Percentiles rank a stretch among this genome's conserved stretches.
phyloP scores from a whole-genome alignment of 2,888 invertebrate species.

The Drosophila colorata region DNA sequence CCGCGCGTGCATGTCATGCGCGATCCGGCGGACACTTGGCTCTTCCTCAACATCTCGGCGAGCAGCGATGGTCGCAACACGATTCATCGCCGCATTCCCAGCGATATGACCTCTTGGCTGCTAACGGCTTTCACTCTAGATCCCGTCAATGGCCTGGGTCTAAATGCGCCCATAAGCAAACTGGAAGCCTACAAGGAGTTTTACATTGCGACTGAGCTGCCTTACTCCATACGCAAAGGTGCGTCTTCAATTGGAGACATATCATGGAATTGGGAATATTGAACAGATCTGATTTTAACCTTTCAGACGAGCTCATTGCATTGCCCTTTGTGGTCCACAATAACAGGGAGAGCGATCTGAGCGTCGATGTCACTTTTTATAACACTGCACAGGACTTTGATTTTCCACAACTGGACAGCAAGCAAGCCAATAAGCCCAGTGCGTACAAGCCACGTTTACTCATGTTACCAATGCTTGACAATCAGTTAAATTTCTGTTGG shows the following conservation, averaged over 20 bases:
- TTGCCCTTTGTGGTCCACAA: conserved; percentile 95
- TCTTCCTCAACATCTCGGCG: conserved; percentile 92
- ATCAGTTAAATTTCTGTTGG: not conserved
- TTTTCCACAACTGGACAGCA: conserved; percentile 92
- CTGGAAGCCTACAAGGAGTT: conserved; percentile 92
- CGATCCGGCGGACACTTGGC: conserved; percentile 91
- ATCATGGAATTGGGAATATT: not conserved
- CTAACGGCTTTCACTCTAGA: conserved; percentile 93
- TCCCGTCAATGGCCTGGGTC: conserved; percentile 90
- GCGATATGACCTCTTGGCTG: conserved; percentile 93
- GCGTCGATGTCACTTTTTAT: conserved; percentile 93
- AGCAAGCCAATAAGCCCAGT: conserved; percentile 90
- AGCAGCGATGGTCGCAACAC: conserved; percentile 88
- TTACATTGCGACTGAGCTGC: conserved; percentile 93
- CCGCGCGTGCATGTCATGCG: conserved; percentile 92
- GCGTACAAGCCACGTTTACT: conserved; percentile 41
- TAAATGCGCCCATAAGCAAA: conserved; percentile 89
- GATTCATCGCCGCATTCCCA: conserved; percentile 90
- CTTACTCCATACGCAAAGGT: conserved; percentile 92
- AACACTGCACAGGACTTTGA: conserved; percentile 93
- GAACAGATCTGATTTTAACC: not conserved
- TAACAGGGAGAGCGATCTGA: conserved; percentile 91
- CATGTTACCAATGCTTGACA: not conserved
- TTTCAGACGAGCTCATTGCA: conserved; percentile 93
- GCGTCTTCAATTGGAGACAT: not conserved